Percentiles rank a stretch among this genome's conserved stretches.
phyloP scores from a whole-genome alignment of 2,797 vertebrate genomes.

The Monodelphis domestica region DNA sequence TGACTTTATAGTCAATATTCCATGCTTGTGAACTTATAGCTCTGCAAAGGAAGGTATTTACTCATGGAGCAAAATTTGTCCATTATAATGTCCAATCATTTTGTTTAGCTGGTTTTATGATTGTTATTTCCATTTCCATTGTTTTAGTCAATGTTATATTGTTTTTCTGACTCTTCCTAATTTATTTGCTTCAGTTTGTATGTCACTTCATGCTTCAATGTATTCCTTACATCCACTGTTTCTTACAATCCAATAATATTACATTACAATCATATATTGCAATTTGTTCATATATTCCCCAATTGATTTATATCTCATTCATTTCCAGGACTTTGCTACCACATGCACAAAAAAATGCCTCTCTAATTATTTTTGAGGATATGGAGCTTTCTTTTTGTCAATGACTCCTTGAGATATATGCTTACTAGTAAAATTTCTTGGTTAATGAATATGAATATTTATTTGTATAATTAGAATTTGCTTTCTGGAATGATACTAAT shows the following conservation, averaged over 20 bases:
- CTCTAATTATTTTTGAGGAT: neutral
- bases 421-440: neutral
- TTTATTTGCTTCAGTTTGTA: neutral
- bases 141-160: neutral
- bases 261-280: neutral
- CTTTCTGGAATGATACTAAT: neutral
- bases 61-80: neutral
- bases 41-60: neutral
- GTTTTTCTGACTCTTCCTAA: neutral
- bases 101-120: neutral
- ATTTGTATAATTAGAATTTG: neutral
- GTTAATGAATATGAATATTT: neutral
- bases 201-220: neutral
- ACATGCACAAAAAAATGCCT: neutral
- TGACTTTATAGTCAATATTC: neutral
- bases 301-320: neutral
- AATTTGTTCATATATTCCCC: neutral
- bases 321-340: neutral
- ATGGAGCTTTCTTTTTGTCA: neutral
- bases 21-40: neutral
- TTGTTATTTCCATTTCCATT: neutral
- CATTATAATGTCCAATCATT: neutral
- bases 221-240: neutral
- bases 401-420: neutral
- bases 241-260: neutral